Conservation (phyloP, 2,113 vertebrate species). For the Tachycineta bicolor region DNA sequence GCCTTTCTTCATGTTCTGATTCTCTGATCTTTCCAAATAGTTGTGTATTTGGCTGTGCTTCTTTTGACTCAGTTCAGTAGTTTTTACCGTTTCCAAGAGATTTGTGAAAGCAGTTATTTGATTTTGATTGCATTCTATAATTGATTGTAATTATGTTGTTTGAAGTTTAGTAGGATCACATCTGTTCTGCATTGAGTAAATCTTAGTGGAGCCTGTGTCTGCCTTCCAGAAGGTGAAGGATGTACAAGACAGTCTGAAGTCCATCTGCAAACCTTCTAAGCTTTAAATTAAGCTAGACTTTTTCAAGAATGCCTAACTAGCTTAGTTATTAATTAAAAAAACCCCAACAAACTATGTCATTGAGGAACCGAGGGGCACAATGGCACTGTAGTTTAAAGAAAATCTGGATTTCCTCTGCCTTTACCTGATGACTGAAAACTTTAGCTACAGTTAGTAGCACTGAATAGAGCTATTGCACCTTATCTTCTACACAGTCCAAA, state of each 20-base stretch:
- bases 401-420: background rate
- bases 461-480: background rate
- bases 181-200: background rate
- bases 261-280: background rate
- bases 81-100: background rate
- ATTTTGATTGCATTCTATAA: background rate
- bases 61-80: background rate
- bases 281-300: background rate
- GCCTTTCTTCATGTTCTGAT: background rate
- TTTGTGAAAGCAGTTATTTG: background rate
- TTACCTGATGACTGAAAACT: background rate
- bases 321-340: background rate
- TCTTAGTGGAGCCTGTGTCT: background rate
- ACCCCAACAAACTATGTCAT: background rate
- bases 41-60: background rate
- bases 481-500: rapidly evolving
- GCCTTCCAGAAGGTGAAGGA: background rate
- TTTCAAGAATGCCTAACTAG: background rate
- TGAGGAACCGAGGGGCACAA: background rate
- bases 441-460: background rate
- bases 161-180: background rate
- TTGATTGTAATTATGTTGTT: background rate
- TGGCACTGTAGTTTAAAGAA: background rate
- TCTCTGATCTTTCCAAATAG: background rate
- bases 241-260: background rate